Base-by-base conservation (phyloP, 2,888 invertebrate species). In the Hipparchia sbordonii region DNA sequence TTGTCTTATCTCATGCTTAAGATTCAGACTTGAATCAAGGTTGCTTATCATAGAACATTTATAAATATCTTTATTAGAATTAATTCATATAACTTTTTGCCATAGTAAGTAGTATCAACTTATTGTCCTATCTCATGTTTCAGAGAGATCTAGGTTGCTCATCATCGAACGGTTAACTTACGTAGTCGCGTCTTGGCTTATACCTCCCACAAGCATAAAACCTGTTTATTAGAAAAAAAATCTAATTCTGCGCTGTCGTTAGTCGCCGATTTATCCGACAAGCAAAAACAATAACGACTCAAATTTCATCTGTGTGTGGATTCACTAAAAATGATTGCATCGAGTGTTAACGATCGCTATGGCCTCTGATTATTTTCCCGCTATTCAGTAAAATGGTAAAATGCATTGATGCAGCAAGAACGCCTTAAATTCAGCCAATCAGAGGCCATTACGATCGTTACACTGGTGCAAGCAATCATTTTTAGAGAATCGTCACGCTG, bases 271-370 rank as follows among this genome's bases (percentile, higher is more conserved):
- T 57, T 23, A 13, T 65, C 6, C 33, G 52, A 33, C 5, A 23
- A 51, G 52, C 33, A 52, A 63, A 51, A 65, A 65, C 65, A 52
- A 65, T 65, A 10, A 8, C 33, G 52, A 23, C 12, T 65, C 48
- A 51, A 63, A 63, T 65, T 65, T 65, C 65, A 52, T 65, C 51
- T 23, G 23, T 23, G 23, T 23, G 23, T 23, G 23, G 23, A 23
- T 23, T 23, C 23, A 23, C 23, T 23, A 23, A 23, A 0, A 23
- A 23, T 23, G 23, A 23, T 23, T 23, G 23, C 23, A 23, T 23
- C 23, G 23, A 23, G 23, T 23, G 23, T 23, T 23, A 23, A 23
- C 23, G 23, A 23, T 23, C 23, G 23, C 23, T 0, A 23, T 23
- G 23, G 23, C 23, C 23, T 23, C 23, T 23, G 23, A 23, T 23